phyloP scores from a whole-genome alignment of 2,113 vertebrate genomes.

The Agapornis roseicollis region DNA sequence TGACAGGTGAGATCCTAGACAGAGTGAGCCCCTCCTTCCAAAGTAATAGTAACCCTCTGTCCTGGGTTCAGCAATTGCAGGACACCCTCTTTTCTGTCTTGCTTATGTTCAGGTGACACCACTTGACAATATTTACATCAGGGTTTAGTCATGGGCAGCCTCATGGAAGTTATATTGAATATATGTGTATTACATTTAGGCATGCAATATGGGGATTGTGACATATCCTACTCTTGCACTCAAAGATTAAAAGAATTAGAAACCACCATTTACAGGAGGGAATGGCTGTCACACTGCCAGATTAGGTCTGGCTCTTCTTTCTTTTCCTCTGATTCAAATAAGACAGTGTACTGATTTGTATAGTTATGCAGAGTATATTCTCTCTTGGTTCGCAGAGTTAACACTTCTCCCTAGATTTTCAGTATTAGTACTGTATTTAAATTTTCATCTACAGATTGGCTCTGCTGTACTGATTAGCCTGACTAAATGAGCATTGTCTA shows the following conservation, averaged over 20 bases:
- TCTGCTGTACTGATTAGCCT: neutral
- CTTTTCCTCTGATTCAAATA: neutral
- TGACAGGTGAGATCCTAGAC: neutral
- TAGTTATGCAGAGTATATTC: neutral
- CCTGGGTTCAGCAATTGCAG: too few species aligned
- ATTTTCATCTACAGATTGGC: neutral
- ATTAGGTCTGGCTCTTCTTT: neutral
- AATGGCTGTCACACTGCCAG: neutral
- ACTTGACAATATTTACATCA: neutral
- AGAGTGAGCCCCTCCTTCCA: neutral
- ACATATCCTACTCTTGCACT: neutral
- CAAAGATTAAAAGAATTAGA: neutral
- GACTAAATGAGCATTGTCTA: slow-evolving; percentile 19
- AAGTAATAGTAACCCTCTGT: neutral
- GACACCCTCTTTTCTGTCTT: neutral
- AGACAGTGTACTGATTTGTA: neutral
- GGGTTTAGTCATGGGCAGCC: neutral
- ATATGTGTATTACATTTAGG: neutral
- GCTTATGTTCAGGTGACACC: neutral
- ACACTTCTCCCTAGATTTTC: neutral
- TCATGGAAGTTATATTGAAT: neutral
- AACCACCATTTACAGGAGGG: neutral
- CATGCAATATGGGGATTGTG: neutral
- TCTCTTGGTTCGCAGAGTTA: neutral
- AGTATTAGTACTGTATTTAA: neutral